These are phyloP conservation scores for Taenioides sp. DNA, from an alignment of 2,797 vertebrate species.

Conservation along the genomic window DNA sequence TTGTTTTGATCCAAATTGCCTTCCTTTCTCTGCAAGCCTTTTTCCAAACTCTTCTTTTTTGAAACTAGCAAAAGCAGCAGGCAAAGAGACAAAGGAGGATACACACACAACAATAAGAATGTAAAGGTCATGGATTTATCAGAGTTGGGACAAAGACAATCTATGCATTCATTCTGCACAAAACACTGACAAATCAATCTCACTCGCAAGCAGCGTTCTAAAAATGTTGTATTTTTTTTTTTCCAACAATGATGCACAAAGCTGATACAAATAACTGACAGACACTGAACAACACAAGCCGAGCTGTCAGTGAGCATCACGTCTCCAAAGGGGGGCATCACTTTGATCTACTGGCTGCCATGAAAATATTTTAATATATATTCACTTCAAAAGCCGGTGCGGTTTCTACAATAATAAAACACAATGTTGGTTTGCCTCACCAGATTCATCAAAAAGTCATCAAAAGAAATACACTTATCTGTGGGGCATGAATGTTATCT, in stretches of 20 bases:
- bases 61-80: conserved; percentile 3
- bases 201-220: conserved; percentile 6
- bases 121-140: conserved; percentile 5
- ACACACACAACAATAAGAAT: conserved; percentile 15
- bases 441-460: neutral
- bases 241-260: conserved; percentile 12
- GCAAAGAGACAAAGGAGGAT: neutral
- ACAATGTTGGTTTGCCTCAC: conserved; percentile 23
- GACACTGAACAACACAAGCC: conserved; percentile 52
- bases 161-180: neutral
- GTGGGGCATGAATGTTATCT: neutral
- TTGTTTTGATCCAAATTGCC: neutral
- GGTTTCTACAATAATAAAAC: conserved; percentile 19
- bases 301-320: conserved; percentile 64
- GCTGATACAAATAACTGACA: conserved; percentile 40
- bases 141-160: neutral
- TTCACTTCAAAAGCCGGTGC: conserved; percentile 46
- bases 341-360: conserved; percentile 61
- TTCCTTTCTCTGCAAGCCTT: neutral
- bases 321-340: conserved; percentile 47
- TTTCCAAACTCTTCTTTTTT: neutral
- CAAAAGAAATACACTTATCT: conserved; percentile 18
- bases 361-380: conserved; percentile 64
- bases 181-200: conserved; percentile 15
- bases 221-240: conserved; percentile 7